Base-by-base conservation (phyloP, 1,140 invertebrate genomes). In the Calosoma granatense region DNA sequence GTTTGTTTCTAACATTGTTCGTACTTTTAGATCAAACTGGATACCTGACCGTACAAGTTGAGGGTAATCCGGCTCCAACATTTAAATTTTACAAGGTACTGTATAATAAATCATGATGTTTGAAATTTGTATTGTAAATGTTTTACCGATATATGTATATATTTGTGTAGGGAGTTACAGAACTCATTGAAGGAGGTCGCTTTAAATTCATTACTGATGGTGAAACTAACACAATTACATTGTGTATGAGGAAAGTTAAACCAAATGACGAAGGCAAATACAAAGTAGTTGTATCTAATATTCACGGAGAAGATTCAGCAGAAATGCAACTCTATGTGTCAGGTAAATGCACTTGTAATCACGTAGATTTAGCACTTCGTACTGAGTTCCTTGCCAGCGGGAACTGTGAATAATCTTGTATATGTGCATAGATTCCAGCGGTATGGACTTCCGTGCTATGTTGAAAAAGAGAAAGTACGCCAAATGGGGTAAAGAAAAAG, bases 361-460 rank as follows among this genome's bases (percentile, higher is more conserved):
- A 81, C n/a, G n/a, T 36, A 6, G 6, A 36, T 36, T 36, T 9
- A 36, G 26, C n/a, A 75, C 98, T 97, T 84, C 85, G 95, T 76
- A 82, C 92, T 59, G 89, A 95, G 85, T 78, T 98, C 26, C 6
- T 36, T 36, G 26, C n/a, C 26, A 36, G n/a, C 6, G n/a, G n/a
- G n/a, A 9, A 36, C n/a, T 36, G n/a, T n/a, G n/a, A n/a, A n/a
- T n/a, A 53, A n/a, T 20, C 22, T 39, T 20, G 12, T 17, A 20
- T 20, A 55, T 17, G 36, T 11, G 19, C 70, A 54, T 63, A 93
- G 90, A 94, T 82, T 84, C 94, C 59, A 92, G 90, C 75, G 93
- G 92, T 66, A 93, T 98, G 88, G 97, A 99, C 76, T 99, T 98
- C 86, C 86, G 97, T 76, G 84, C 94, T 59, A 91, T 97, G 86